Evolutionary conservation across 2,888 invertebrate genomes (phyloP).

Genomic region (Charanyca ferruginea): DNA sequence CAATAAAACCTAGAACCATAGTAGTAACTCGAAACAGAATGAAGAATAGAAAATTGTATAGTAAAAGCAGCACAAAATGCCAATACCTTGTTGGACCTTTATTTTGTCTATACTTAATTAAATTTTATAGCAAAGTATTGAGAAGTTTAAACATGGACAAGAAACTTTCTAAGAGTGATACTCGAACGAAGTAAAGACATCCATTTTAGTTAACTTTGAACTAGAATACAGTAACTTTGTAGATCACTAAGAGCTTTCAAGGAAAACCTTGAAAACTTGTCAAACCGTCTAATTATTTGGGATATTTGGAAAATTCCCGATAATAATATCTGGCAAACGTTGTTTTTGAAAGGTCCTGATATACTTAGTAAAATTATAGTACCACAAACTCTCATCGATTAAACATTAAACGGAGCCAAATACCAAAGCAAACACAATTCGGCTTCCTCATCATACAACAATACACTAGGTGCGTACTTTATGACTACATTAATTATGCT

Average conservation of each 20-base stretch:
- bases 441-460: slow-evolving; percentile 72
- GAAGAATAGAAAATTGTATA: not conserved
- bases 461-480: slow-evolving; percentile 78
- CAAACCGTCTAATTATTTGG: slow-evolving; percentile 4
- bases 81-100: too few species aligned
- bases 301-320: not conserved
- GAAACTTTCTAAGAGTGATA: slow-evolving; percentile 3
- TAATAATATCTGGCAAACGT: not conserved
- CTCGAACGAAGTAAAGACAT: not conserved
- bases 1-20: not conserved
- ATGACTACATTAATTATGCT: slow-evolving; percentile 89
- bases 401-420: slow-evolving; percentile 38
- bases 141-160: not conserved
- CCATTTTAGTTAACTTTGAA: slow-evolving; percentile 9
- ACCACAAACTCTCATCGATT: slow-evolving; percentile 22
- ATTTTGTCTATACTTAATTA: not conserved
- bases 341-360: not conserved
- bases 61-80: not conserved
- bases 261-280: slow-evolving; percentile 10
- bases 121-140: not conserved
- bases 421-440: slow-evolving; percentile 69
- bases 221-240: slow-evolving; percentile 5
- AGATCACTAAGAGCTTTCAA: slow-evolving; percentile 9
- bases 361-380: not conserved
- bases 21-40: not conserved